phyloP scores from a whole-genome alignment of 2,113 vertebrate genomes.

The Micronisus gabar region DNA sequence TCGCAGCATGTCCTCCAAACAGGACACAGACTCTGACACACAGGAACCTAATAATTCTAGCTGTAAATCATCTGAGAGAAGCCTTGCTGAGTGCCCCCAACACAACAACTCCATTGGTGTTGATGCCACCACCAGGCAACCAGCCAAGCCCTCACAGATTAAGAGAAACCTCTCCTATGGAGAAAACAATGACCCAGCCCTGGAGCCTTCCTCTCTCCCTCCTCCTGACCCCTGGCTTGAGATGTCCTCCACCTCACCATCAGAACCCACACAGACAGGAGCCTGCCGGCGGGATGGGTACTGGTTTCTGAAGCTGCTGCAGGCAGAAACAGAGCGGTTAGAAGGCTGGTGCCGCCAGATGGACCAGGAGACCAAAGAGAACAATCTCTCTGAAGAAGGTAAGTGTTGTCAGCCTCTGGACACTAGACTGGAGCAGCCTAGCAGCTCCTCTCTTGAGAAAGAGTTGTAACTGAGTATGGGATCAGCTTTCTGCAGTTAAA shows the following conservation, averaged over 20 bases:
- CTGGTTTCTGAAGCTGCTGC: constrained; percentile 98
- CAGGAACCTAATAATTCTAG: constrained; percentile 83
- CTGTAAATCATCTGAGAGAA: constrained; percentile 86
- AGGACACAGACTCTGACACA: constrained; percentile 91
- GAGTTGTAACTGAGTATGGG: background rate
- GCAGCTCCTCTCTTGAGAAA: background rate
- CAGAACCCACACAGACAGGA: constrained; percentile 71
- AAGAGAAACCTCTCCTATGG: constrained; percentile 96
- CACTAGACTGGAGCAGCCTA: background rate
- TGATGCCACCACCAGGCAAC: constrained; percentile 78
- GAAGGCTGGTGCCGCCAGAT: constrained; percentile 99
- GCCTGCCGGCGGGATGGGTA: constrained; percentile 92
- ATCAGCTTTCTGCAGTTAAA: background rate
- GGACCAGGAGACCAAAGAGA: constrained; percentile 98
- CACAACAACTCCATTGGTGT: constrained; percentile 82
- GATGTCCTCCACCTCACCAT: constrained; percentile 78
- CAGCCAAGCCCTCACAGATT: constrained; percentile 90
- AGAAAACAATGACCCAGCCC: constrained; percentile 91
- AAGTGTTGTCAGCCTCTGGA: background rate
- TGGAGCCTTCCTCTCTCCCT: constrained; percentile 94
- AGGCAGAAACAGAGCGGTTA: constrained; percentile 93
- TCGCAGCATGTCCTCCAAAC: constrained; percentile 94
- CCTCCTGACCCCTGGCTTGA: constrained; percentile 98
- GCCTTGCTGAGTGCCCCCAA: constrained; percentile 85
- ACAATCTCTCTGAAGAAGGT: constrained; percentile 97